Percentiles rank a stretch among this genome's conserved stretches.
Evolutionary conservation across 2,888 invertebrate species (phyloP).

Genomic region (Gymnosoma rotundatum): DNA sequence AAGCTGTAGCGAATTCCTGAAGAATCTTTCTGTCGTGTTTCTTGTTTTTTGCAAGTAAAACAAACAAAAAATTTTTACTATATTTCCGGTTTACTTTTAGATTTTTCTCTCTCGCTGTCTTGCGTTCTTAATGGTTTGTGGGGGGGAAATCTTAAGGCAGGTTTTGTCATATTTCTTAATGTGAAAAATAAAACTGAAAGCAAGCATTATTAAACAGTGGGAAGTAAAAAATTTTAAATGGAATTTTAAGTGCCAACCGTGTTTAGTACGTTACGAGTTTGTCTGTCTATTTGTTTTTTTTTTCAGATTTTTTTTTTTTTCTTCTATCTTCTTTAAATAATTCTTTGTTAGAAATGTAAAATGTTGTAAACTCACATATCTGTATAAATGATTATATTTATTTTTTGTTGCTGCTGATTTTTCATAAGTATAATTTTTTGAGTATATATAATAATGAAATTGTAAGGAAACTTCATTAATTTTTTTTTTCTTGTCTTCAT

Average conservation of each 20-base stretch:
- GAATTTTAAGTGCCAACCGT: conserved; percentile 64
- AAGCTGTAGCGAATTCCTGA: neutral
- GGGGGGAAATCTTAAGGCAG: neutral
- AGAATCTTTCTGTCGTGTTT: neutral
- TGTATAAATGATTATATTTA: too few relatives aligned
- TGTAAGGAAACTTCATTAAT: too few relatives aligned
- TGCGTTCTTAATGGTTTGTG: neutral
- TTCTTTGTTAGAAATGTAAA: too few relatives aligned
- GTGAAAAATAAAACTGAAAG: conserved; percentile 23
- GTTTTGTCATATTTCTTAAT: conserved; percentile 7
- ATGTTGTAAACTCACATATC: too few relatives aligned
- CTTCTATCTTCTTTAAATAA: too few relatives aligned
- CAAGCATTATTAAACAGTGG: conserved; percentile 46
- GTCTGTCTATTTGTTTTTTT: too few relatives aligned
- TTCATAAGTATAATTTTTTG: too few relatives aligned
- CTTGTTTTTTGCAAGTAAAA: neutral
- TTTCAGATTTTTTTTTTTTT: too few relatives aligned
- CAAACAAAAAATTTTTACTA: conserved; percentile 4
- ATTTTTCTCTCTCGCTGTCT: neutral
- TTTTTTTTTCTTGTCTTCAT: too few relatives aligned
- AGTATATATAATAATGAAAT: too few relatives aligned
- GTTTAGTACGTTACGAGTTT: conserved; percentile 12
- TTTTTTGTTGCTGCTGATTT: too few relatives aligned
- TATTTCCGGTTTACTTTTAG: conserved; percentile 3
- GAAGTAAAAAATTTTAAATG: conserved; percentile 62